phyloP scores from a whole-genome alignment of 2,797 vertebrate species.

The Molothrus aeneus region DNA sequence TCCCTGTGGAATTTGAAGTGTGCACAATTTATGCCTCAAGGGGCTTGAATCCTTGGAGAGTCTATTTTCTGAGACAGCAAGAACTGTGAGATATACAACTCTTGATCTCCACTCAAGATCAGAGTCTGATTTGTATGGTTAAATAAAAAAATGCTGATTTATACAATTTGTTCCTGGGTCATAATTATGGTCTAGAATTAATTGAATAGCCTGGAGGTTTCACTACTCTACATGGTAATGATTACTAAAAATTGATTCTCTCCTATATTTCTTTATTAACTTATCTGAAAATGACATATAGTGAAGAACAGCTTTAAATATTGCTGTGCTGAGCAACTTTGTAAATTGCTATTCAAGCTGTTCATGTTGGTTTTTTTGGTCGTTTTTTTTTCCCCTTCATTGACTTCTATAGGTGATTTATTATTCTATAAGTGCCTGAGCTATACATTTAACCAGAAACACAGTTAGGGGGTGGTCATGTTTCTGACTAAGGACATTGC shows the following conservation, averaged over 20 bases:
- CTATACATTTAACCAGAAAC: background rate
- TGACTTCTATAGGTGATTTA: conserved; percentile 68
- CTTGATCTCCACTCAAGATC: conserved; percentile 10
- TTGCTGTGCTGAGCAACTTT: conserved; percentile 71
- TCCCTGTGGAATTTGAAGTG: conserved; percentile 47
- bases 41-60: conserved; percentile 21
- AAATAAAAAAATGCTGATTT: conserved; percentile 73
- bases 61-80: conserved; percentile 27
- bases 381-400: background rate
- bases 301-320: conserved; percentile 68
- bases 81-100: conserved; percentile 5
- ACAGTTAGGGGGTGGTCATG: background rate
- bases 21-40: conserved; percentile 40
- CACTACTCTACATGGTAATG: conserved; percentile 71
- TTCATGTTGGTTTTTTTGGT: background rate
- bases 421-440: conserved; percentile 41
- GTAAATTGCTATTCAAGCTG: conserved; percentile 69
- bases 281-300: conserved; percentile 74
- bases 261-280: conserved; percentile 76
- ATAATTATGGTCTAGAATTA: conserved; percentile 77
- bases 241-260: conserved; percentile 74
- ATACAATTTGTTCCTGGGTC: conserved; percentile 60
- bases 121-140: conserved; percentile 60
- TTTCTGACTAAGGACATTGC: background rate
- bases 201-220: conserved; percentile 74